Evolutionary conservation across 2,797 vertebrate genomes (phyloP), one percentile per base, ranked within the genome.

Genomic region (Pantherophis alleghaniensis): DNA sequence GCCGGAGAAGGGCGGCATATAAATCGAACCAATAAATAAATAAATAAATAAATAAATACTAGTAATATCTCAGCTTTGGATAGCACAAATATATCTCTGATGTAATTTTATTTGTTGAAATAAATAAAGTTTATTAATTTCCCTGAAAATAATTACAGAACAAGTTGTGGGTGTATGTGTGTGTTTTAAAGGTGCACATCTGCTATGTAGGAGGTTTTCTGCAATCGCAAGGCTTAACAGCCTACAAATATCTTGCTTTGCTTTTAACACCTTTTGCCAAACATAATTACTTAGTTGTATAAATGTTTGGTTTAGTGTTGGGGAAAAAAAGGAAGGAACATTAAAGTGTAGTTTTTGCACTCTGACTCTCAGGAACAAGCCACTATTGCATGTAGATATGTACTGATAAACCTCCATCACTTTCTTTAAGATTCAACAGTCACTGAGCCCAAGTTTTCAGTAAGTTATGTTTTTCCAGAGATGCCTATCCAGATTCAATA

Each of bases 371-470:
- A 93, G 91, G 87, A 92, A 87, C 94, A 93, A 91, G 10, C 0
- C 47, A 94, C 92, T 63, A 92, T 92, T 92, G 28, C 5, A 16
- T 20, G 2, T 87, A 83, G 37, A 0, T 92, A 91, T 83, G 56
- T n/a, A 16, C 94, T 95, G 91, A 86, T 93, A 87, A 95, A 94
- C 92, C 88, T 92, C 89, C 90, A 63, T 91, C n/a, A 88, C 18
- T 14, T 88, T 12, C 12, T 93, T 94, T 86, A 2, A 32, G 91
- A 93, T 89, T 59, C 60, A 93, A 87, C 0, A 60, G 90, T 88
- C 22, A 9, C 2, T 63, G n/a, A 24, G 51, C 86, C 94, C 26
- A 86, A 83, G 10, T 93, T 90, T 69, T 91, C 89, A 83, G 89
- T 79, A 89, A 94, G 88, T 51, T 88, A 26, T 20, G 3, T 51